Percentiles rank a stretch among this genome's conserved stretches.
Conservation (phyloP, 1,140 invertebrate species). For the Sipha flava region DNA sequence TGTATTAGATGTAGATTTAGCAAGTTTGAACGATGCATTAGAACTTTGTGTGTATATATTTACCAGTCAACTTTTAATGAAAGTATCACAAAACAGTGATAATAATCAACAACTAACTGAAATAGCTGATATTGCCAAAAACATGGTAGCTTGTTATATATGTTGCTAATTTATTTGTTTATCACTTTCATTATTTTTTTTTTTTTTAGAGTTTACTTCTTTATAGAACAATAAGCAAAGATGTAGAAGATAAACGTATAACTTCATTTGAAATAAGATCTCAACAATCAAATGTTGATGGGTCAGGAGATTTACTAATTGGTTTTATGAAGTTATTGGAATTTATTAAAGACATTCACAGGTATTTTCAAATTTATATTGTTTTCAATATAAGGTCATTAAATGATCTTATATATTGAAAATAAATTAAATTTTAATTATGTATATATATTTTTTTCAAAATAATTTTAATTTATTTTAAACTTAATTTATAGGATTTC, state of each 20-base stretch:
- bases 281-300: conserved; percentile 16
- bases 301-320: conserved; percentile 13
- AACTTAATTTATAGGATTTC: background rate
- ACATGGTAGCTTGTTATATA: conserved; percentile 12
- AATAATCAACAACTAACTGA: background rate
- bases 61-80: conserved; percentile 24
- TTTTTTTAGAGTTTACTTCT: conserved; percentile 20
- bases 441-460: background rate
- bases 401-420: background rate
- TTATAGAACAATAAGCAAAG: conserved; percentile 26
- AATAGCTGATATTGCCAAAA: conserved; percentile 7
- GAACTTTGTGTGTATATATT: conserved; percentile 18
- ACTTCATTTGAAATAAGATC: conserved; percentile 24
- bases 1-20: background rate
- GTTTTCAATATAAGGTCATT: too few relatives aligned
- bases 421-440: background rate
- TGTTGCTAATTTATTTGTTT: too few relatives aligned
- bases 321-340: conserved; percentile 27
- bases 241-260: conserved; percentile 3
- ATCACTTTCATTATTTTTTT: background rate
- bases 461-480: background rate
- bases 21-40: conserved; percentile 6
- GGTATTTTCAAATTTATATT: background rate
- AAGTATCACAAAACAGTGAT: conserved; percentile 21
- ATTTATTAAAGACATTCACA: conserved; percentile 30